phyloP scores from a whole-genome alignment of 2,797 vertebrate species.

The Enteromius treurensis region DNA sequence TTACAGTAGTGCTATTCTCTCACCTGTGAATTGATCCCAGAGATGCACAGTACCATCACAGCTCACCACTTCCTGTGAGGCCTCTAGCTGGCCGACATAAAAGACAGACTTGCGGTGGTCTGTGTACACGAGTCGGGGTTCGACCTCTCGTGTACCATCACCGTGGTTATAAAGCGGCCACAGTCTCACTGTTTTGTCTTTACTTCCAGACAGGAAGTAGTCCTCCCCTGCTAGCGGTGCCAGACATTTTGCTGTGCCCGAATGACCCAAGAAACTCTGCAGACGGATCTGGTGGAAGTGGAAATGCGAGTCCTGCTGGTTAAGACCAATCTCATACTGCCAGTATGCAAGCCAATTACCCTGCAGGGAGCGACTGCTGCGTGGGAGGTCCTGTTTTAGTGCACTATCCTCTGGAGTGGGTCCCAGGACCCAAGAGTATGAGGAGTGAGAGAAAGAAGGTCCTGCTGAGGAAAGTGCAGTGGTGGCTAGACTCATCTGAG shows the following conservation, averaged over 20 bases:
- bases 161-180: slow-evolving; percentile 96
- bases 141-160: slow-evolving; percentile 89
- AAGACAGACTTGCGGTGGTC: slow-evolving; percentile 94
- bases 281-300: slow-evolving; percentile 98
- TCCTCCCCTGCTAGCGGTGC: slow-evolving; percentile 89
- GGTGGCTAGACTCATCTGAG: slow-evolving; percentile 61
- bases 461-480: slow-evolving; percentile 67
- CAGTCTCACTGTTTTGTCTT: slow-evolving; percentile 93
- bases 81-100: slow-evolving; percentile 91
- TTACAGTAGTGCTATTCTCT: slow-evolving; percentile 10
- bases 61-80: slow-evolving; percentile 92
- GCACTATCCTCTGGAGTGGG: slow-evolving; percentile 79
- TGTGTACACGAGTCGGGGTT: slow-evolving; percentile 83
- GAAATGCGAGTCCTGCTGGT: slow-evolving; percentile 93
- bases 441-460: slow-evolving; percentile 62
- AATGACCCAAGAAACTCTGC: slow-evolving; percentile 93
- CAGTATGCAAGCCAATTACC: slow-evolving; percentile 99
- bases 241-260: slow-evolving; percentile 88
- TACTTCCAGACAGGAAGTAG: slow-evolving; percentile 96
- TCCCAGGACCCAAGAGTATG: slow-evolving; percentile 74
- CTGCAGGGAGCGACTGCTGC: slow-evolving; percentile 86
- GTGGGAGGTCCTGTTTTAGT: slow-evolving; percentile 92
- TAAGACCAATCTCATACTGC: slow-evolving; percentile 97
- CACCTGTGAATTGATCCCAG: slow-evolving; percentile 97
- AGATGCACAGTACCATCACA: slow-evolving; percentile 95